Conservation (phyloP, 1,140 invertebrate species). For the Delia radicum region DNA sequence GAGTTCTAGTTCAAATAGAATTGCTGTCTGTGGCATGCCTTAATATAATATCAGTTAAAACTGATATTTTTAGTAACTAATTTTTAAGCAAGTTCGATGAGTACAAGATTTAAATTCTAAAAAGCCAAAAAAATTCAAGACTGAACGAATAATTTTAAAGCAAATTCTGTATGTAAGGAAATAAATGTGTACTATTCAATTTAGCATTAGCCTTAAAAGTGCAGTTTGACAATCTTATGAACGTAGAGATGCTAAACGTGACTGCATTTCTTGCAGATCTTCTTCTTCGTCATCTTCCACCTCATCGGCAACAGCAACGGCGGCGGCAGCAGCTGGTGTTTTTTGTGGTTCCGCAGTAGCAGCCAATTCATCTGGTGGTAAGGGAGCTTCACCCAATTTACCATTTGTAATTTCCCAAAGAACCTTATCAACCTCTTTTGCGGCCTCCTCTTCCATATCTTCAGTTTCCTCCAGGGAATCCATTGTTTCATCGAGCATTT, state of each 20-base stretch:
- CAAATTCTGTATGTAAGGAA: no score
- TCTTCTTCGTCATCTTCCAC: slow-evolving; percentile 29
- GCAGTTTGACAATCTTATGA: no score
- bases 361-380: slow-evolving; percentile 66
- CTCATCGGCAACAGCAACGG: slow-evolving; percentile 34
- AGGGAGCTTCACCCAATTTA: slow-evolving; percentile 85
- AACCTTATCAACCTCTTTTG: slow-evolving; percentile 93
- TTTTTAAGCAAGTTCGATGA: no score
- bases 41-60: no score
- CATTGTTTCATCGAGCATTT: slow-evolving; percentile 99
- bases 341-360: slow-evolving; percentile 58
- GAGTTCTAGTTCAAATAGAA: no score
- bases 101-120: no score
- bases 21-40: no score
- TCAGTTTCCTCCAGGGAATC: slow-evolving; percentile 86
- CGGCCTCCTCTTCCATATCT: slow-evolving; percentile 89
- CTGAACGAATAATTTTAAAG: no score
- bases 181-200: not conserved
- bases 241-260: slow-evolving; percentile 30
- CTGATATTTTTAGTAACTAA: no score
- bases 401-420: slow-evolving; percentile 94
- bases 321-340: slow-evolving; percentile 58
- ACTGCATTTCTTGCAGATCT: slow-evolving; percentile 34
- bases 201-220: not conserved
- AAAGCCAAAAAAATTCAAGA: no score